Base-by-base conservation (phyloP, 2,888 invertebrate species). In the Agrochola macilenta region DNA sequence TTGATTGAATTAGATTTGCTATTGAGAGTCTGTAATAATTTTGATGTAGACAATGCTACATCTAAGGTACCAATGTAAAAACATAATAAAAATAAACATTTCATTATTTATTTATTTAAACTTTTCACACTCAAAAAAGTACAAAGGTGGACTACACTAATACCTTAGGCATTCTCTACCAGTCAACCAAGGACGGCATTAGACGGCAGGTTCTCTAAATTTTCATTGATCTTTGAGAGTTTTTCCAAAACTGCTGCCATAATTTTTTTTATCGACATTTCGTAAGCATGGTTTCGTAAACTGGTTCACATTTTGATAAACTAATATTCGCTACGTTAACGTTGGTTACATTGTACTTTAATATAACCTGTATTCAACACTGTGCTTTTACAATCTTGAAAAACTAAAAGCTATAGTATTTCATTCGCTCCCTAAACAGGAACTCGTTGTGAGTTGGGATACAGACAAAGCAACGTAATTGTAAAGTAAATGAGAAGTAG, bases 401-500 rank as follows among this genome's bases (percentile, higher is more conserved):
- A 30, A 30, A 5, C 20, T 26, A 54, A 17, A 20, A 26, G 11
- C 14, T 52, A 30, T 26, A 35, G 14, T 74, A 43, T 58, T 60
- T 12, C 14, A 43, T 46, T 69, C 4, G n/a, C 26, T 20, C 9
- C 4, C n/a, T 49, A 70, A 60, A 54, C 54, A 49, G 26, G 14
- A 70, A 43, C 30, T 52, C n/a, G 46, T 30, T 58, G 26, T 17
- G 64, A 17, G 46, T 20, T 58, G 23, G n/a, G 58, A 23, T 26
- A 35, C 11, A 58, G 43, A 61, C 3, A 46, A 49, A 74, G 7
- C 14, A 26, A 61, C 60, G 57, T 70, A 74, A 78, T 49, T 74
- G 23, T 74, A 65, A 72, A 43, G 61, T 57, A 72, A 83, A 82
- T 82, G 69, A 66, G 69, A 35, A 64, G 74, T 60, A 66, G 64